Conservation (phyloP, 53 echinoderm and acorn worm genomes). For the Antedon mediterranea region DNA sequence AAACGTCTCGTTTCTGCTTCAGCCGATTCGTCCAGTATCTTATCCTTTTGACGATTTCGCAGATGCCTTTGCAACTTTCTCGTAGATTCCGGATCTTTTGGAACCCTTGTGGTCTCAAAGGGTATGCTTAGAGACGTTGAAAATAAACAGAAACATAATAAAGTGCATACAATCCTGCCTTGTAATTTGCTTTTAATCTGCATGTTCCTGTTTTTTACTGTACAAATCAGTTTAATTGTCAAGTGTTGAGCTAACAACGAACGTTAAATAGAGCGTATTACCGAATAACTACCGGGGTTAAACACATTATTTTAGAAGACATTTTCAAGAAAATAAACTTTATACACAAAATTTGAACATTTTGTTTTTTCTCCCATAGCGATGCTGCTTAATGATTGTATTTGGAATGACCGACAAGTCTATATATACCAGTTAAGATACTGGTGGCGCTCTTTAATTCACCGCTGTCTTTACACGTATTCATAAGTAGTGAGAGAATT, state of each 20-base stretch:
- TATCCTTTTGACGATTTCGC: constrained; percentile 1
- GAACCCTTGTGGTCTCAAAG: background rate
- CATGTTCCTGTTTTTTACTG: background rate
- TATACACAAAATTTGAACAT: background rate
- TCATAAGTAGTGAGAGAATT: no score
- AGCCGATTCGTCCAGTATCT: constrained; percentile 2
- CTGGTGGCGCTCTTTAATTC: background rate
- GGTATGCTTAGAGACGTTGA: background rate
- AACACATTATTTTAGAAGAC: background rate
- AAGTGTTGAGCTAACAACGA: background rate
- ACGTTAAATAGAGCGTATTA: background rate
- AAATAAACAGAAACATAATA: background rate
- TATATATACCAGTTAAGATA: background rate
- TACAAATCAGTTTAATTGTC: background rate
- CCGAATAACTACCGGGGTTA: no score
- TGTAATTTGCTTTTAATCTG: background rate
- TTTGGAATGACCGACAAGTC: background rate
- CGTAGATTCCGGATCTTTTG: background rate
- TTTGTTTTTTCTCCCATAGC: background rate
- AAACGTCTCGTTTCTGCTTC: constrained; percentile 27
- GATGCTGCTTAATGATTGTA: background rate
- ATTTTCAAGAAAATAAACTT: background rate
- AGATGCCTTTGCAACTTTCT: background rate
- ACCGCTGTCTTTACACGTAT: no score
- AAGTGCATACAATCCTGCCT: background rate